Evolutionary conservation across 2,113 vertebrate genomes (phyloP), one percentile per base, ranked within the genome.

Genomic region (Sisor rabdophorus): DNA sequence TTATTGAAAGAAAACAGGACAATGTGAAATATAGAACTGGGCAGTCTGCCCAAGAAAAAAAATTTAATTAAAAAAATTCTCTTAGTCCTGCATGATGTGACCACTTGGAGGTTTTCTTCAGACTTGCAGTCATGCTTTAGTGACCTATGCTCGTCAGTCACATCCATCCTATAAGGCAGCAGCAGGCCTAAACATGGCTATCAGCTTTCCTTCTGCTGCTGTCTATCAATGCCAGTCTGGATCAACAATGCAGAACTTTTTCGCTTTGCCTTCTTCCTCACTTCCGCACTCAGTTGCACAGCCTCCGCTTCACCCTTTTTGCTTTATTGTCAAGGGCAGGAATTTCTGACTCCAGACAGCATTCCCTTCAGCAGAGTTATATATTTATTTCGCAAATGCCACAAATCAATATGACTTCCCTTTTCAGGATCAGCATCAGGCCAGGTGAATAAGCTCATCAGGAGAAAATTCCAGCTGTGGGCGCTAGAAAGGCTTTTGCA

Each of bases 161-260:
- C 87, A 87, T 90, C 87, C 81, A 85, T 92, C 90, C 89, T 91
- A 89, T 91, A 89, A 90, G 89, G 63, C 78, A 89, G 80, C 89
- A 87, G 89, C 88, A 90, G 36, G 88, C 89, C 68, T 89, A 89
- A 92, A 92, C 89, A 89, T 91, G 87, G 90, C 89, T 91, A 92
- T 92, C 90, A 92, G 91, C 87, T 91, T 92, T 88, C 88, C 87
- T 89, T 90, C 90, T 87, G 89, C 87, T 89, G 85, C 90, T 93
- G 91, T 91, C 92, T 87, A 89, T 93, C 91, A 93, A 90, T 90
- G 91, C 91, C 91, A 93, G 83, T 87, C 86, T 88, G 89, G 89
- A 91, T 93, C 92, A 92, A 90, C 91, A 93, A 91, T 91, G 90
- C 91, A 92, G 90, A 93, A 91, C 89, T 85, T 79, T 86, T 75